Percentiles rank a stretch among this genome's conserved stretches.
Conservation (phyloP, 2,797 vertebrate genomes). For the Xerus rutilus region DNA sequence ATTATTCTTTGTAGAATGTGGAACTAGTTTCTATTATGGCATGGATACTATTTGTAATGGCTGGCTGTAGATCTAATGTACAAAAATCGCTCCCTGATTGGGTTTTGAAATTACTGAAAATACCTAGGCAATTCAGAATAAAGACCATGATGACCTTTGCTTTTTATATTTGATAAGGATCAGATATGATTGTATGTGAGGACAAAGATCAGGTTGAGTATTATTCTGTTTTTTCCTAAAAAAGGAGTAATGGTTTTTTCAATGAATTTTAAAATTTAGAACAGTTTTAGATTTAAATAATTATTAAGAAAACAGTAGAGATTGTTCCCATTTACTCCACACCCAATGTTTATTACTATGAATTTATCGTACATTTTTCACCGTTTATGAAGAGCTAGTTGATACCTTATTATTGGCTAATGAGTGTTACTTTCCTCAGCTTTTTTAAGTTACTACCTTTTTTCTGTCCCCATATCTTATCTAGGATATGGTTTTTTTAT, state of each 20-base stretch:
- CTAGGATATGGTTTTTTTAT: neutral
- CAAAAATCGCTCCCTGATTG: slow-evolving; percentile 45
- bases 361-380: neutral
- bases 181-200: neutral
- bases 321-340: neutral
- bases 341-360: neutral
- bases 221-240: neutral
- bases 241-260: neutral
- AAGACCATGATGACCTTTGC: neutral
- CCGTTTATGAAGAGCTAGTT: neutral
- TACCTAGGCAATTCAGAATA: neutral
- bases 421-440: neutral
- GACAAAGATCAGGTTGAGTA: neutral
- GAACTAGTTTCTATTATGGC: neutral
- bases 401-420: neutral
- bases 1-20: slow-evolving; percentile 46
- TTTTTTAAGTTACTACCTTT: neutral
- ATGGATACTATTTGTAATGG: slow-evolving; percentile 46
- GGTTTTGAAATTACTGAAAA: slow-evolving; percentile 30
- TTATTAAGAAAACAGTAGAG: neutral
- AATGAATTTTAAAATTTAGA: neutral
- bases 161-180: neutral
- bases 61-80: neutral
- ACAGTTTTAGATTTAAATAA: neutral
- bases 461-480: neutral